Evolutionary conservation across 92 coral and sea anemone genomes (phyloP), one percentile per base, ranked within the genome.

Genomic region (Siderastrea radians): DNA sequence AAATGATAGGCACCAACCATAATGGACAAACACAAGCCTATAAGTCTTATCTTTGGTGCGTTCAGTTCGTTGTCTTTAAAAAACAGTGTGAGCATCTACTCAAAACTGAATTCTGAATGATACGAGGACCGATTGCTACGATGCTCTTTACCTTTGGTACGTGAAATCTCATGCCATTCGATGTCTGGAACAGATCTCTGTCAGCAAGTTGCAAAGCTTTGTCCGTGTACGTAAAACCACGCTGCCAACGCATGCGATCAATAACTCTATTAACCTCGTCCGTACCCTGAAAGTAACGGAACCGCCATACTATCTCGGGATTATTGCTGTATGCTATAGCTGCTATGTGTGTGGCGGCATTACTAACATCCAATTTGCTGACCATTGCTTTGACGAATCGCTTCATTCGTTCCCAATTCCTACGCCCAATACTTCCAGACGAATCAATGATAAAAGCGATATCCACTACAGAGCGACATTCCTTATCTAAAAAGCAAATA

Each of bases 351-450:
- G 93, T 85, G 16, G 87, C 85, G 46, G 87, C 74, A 54, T 84
- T 88, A 1, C 95, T 75, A 11, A 94, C 90, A 43, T 88, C 90
- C 68, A 94, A 84, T 72, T 82, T 80, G 49, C 85, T 84, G 49
- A 86, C 72, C 3, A 92, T 49, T 14, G 84, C 59, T 15, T 72
- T 77, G 49, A 94, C 61, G 81, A 94, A 92, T 47, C 68, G 72
- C 76, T 94, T 91, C 84, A 89, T 72, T 75, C 54, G 80, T 50
- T 85, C 88, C 88, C 94, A 94, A 81, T 94, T 89, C 55, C 16
- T 60, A 47, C 86, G 77, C 2, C 97, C 95, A 49, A 94, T 92
- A 60, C 95, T 91, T 11, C 97, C 97, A 14, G 97, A 94, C 4
- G 94, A 90, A 58, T 94, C 97, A 13, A 94, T 84, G 12, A 94